Evolutionary conservation across 2,888 invertebrate genomes (phyloP).

Genomic region (Limnephilus marmoratus): DNA sequence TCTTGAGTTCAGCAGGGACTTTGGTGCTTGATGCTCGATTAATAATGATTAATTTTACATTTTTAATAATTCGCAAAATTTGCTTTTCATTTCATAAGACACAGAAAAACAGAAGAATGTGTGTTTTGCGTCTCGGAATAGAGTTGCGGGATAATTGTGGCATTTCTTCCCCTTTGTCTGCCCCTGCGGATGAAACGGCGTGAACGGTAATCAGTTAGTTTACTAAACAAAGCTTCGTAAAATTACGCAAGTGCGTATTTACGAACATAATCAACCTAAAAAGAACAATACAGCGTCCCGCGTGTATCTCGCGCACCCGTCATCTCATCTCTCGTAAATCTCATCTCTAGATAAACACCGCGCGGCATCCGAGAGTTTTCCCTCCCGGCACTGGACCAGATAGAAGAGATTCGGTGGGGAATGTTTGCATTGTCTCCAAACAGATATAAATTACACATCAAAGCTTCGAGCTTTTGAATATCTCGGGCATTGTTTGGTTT

Average conservation of each 20-base stretch:
- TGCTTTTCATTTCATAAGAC: too few relatives aligned
- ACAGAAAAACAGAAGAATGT: too few relatives aligned
- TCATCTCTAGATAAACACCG: constrained; percentile 16
- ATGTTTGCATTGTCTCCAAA: constrained; percentile 25
- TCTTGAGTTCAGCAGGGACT: too few relatives aligned
- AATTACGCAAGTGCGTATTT: constrained; percentile 12
- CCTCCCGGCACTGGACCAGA: not conserved
- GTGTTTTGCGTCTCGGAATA: too few relatives aligned
- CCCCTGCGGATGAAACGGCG: not conserved
- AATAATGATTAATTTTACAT: too few relatives aligned
- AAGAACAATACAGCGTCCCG: not conserved
- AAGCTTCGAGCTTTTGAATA: constrained; percentile 7
- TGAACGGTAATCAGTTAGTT: not conserved
- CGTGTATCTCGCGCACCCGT: not conserved
- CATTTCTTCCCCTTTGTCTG: too few relatives aligned
- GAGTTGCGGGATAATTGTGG: too few relatives aligned
- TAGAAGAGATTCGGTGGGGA: not conserved
- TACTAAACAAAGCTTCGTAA: not conserved
- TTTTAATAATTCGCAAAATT: too few relatives aligned
- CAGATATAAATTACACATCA: constrained; percentile 24
- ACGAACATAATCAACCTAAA: not conserved
- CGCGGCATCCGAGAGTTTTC: constrained; percentile 6
- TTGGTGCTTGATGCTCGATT: too few relatives aligned
- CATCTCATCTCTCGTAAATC: not conserved
- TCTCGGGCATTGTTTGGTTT: not conserved